These are phyloP conservation scores for Rhinopithecus roxellana DNA, from an alignment of 2,113 vertebrate species.

Conservation along the genomic window DNA sequence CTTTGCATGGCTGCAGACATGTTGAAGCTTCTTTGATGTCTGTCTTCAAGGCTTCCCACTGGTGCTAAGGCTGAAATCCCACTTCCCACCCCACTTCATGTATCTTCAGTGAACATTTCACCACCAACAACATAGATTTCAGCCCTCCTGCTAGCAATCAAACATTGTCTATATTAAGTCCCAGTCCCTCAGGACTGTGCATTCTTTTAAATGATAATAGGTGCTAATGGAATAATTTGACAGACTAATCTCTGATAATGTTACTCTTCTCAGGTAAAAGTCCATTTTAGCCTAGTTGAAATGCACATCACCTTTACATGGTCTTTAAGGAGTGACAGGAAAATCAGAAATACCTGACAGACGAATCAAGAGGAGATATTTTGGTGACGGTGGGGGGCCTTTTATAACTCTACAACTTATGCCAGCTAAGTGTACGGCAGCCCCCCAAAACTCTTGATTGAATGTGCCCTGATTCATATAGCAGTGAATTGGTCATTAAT, in stretches of 20 bases:
- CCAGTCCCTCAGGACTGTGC: neutral
- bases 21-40: neutral
- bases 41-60: neutral
- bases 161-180: neutral
- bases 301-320: conserved; percentile 11
- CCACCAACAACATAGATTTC: neutral
- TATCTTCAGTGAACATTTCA: neutral
- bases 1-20: neutral
- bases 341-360: conserved; percentile 55
- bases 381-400: neutral
- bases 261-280: conserved; percentile 41
- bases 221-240: conserved; percentile 53
- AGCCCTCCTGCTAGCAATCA: neutral
- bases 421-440: neutral
- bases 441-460: neutral
- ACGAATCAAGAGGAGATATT: conserved; percentile 37
- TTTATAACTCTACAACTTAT: neutral
- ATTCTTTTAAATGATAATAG: conserved; percentile 39
- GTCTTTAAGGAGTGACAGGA: conserved; percentile 48
- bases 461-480: neutral
- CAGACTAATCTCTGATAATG: conserved; percentile 19
- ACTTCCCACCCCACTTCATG: fast-evolving
- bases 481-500: neutral
- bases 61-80: neutral
- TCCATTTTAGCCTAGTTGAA: conserved; percentile 52